These are phyloP conservation scores for Rhopalosiphum padi DNA, from an alignment of 1,140 invertebrate species.

Conservation along the genomic window DNA sequence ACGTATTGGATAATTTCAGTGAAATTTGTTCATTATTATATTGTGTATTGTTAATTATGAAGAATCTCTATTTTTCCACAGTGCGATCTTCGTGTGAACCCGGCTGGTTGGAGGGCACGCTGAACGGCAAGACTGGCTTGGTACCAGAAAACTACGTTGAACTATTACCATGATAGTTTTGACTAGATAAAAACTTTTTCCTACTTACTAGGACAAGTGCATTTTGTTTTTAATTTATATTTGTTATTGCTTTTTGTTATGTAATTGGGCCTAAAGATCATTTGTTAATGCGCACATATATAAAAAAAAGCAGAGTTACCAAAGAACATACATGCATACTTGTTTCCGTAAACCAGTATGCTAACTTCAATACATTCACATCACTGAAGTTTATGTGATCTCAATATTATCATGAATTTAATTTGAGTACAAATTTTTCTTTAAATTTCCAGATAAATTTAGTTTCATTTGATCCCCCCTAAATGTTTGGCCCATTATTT, in stretches of 20 bases:
- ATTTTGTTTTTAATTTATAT: slow-evolving; percentile 54
- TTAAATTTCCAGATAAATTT: slow-evolving; percentile 30
- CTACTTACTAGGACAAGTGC: slow-evolving; percentile 38
- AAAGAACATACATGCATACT: slow-evolving; percentile 39
- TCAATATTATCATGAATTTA: slow-evolving; percentile 35
- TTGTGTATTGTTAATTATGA: not conserved
- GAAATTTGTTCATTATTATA: not conserved
- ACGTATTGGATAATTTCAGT: not conserved
- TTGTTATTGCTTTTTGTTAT: slow-evolving; percentile 53
- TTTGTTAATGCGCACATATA: slow-evolving; percentile 51
- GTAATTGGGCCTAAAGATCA: slow-evolving; percentile 43
- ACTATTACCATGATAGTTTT: slow-evolving; percentile 71
- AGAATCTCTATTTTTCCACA: slow-evolving; percentile 65
- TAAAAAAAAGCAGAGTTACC: slow-evolving; percentile 26
- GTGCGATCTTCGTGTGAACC: slow-evolving; percentile 90
- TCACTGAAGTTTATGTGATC: slow-evolving; percentile 41
- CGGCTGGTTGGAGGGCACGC: slow-evolving; percentile 94
- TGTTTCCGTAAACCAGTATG: not conserved
- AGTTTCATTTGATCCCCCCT: not conserved
- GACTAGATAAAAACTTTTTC: not conserved
- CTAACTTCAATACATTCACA: slow-evolving; percentile 14
- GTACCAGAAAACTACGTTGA: slow-evolving; percentile 98
- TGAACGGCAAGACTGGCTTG: slow-evolving; percentile 92
- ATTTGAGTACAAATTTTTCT: slow-evolving; percentile 41
- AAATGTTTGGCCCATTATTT: slow-evolving; percentile 51